Conservation (phyloP, 2,888 invertebrate species). For the Onchidella celtica region DNA sequence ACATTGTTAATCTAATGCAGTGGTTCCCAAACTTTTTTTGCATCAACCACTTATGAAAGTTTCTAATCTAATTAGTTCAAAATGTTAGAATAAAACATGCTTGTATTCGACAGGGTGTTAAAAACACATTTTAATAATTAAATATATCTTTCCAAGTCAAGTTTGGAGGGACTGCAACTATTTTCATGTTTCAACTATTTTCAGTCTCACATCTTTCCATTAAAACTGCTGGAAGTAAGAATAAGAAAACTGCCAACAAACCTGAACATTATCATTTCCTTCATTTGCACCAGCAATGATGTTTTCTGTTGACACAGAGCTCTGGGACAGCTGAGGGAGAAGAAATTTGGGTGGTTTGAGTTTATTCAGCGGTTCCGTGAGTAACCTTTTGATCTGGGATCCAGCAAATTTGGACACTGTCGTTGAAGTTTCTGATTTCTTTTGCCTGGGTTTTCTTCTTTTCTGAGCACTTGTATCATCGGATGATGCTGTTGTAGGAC, state of each 20-base stretch:
- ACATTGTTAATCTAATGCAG: background rate
- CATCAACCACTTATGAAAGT: too few species aligned
- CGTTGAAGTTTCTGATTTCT: background rate
- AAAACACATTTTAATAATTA: background rate
- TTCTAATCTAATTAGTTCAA: too few species aligned
- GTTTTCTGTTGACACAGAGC: background rate
- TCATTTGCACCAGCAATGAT: background rate
- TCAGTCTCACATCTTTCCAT: too few species aligned
- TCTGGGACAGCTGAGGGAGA: background rate
- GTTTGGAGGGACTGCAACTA: too few species aligned
- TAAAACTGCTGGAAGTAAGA: background rate
- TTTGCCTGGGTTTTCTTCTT: background rate
- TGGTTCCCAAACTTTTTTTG: too few species aligned
- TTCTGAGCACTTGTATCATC: background rate
- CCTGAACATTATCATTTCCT: slow-evolving; percentile 8
- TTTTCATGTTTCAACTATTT: too few species aligned
- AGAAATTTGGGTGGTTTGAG: slow-evolving; percentile 24
- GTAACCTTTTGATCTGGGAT: background rate
- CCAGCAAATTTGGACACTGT: slow-evolving; percentile 15
- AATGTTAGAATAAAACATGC: too few species aligned
- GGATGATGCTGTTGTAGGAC: background rate
- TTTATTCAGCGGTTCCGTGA: slow-evolving; percentile 25
- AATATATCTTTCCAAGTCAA: background rate
- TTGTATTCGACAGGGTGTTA: too few species aligned
- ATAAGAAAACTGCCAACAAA: background rate